phyloP scores from a whole-genome alignment of 2,113 vertebrate genomes.

The Azemiops feae region DNA sequence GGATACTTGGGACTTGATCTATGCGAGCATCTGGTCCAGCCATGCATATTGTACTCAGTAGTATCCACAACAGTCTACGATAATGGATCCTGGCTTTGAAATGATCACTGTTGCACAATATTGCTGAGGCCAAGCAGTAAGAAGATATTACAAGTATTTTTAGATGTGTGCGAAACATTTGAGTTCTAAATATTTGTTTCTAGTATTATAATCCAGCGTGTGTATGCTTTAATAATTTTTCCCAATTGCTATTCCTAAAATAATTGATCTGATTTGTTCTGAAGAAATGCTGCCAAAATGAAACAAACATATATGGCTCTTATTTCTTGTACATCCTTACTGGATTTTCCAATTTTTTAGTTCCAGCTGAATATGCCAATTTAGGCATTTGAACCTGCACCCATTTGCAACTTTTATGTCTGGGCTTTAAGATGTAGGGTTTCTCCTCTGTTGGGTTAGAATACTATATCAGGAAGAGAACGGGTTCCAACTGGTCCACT shows the following conservation, averaged over 20 bases:
- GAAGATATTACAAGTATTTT: too few species aligned
- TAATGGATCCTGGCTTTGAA: background rate
- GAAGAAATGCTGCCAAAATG: too few species aligned
- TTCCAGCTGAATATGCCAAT: background rate
- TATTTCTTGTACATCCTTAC: too few species aligned
- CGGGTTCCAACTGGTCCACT: background rate
- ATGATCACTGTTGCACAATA: background rate
- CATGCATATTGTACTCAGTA: background rate
- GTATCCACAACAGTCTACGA: background rate
- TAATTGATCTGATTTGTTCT: too few species aligned
- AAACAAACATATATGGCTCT: too few species aligned
- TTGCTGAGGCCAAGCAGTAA: background rate
- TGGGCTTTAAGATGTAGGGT: background rate
- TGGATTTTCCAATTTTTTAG: too few species aligned
- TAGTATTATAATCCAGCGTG: too few species aligned
- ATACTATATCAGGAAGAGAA: background rate
- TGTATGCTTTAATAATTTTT: too few species aligned
- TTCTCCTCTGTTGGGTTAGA: background rate
- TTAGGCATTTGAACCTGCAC: background rate
- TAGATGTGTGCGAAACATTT: too few species aligned
- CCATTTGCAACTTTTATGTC: background rate
- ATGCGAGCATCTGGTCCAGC: background rate
- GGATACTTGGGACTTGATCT: background rate
- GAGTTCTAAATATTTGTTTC: too few species aligned
- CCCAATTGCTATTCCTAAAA: too few species aligned